phyloP scores from a whole-genome alignment of 1,140 invertebrate species.

The Halyomorpha halys region DNA sequence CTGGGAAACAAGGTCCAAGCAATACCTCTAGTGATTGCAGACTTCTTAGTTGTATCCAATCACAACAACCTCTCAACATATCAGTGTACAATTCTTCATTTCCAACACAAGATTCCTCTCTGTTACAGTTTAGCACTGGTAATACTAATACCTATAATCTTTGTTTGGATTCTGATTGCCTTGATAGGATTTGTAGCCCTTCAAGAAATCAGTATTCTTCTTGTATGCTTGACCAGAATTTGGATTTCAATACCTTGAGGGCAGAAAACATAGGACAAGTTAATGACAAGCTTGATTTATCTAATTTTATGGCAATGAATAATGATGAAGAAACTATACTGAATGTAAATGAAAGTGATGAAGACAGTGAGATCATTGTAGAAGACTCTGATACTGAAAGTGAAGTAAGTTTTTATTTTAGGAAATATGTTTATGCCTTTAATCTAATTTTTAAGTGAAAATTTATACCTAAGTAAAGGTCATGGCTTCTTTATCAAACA shows the following conservation, averaged over 20 bases:
- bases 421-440: too few species aligned
- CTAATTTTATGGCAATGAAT: not conserved
- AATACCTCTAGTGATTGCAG: slow-evolving; percentile 3
- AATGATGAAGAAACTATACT: not conserved
- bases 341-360: slow-evolving; percentile 10
- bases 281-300: not conserved
- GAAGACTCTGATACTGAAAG: slow-evolving; percentile 17
- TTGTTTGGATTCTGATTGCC: not conserved
- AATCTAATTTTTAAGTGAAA: too few species aligned
- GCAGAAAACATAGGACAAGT: too few species aligned
- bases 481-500: too few species aligned
- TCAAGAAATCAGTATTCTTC: not conserved
- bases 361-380: slow-evolving; percentile 12
- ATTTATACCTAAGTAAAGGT: too few species aligned
- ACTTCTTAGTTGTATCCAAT: not conserved
- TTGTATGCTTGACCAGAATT: not conserved
- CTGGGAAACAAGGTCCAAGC: not conserved
- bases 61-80: not conserved
- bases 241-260: not conserved
- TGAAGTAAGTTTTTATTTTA: slow-evolving; percentile 13
- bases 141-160: not conserved
- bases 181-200: slow-evolving; percentile 2
- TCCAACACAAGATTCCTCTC: not conserved
- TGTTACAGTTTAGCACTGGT: not conserved
- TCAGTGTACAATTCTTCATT: not conserved